A percentile compares a stretch with the other conserved stretches of the same genome.
phyloP scores from a whole-genome alignment of 2,888 invertebrate species.

The Barypeithes pellucidus region DNA sequence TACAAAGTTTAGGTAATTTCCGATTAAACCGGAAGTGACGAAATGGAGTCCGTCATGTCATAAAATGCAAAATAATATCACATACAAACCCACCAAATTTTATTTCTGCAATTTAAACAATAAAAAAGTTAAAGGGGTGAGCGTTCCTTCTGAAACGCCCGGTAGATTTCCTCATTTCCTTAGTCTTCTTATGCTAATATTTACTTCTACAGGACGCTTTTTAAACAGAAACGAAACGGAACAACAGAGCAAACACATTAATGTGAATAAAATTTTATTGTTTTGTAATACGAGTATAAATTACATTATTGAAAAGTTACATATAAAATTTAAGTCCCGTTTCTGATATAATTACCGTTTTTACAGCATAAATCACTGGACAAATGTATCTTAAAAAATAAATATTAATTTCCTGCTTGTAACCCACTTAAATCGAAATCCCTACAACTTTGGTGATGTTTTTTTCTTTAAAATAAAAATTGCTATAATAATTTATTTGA shows the following conservation, averaged over 20 bases:
- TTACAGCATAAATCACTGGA: conserved; percentile 32
- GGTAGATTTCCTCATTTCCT: too few relatives aligned
- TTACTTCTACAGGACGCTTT: neutral
- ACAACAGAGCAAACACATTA: too few relatives aligned
- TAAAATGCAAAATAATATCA: too few relatives aligned
- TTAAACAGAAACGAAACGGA: neutral
- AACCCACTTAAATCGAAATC: conserved; percentile 8
- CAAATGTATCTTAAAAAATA: conserved; percentile 22
- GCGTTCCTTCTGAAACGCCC: too few relatives aligned
- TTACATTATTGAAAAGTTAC: conserved; percentile 40
- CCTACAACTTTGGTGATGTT: conserved; percentile 36
- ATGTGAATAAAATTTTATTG: conserved; percentile 39
- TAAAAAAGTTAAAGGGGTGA: too few relatives aligned
- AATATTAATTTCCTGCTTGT: neutral
- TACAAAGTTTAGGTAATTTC: too few relatives aligned
- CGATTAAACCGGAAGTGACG: too few relatives aligned
- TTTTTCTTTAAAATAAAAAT: conserved; percentile 24
- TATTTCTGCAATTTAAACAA: too few relatives aligned
- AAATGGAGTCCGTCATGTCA: too few relatives aligned
- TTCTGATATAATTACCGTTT: conserved; percentile 28
- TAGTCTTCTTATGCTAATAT: too few relatives aligned
- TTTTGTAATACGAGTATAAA: conserved; percentile 31
- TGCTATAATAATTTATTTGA: conserved; percentile 13
- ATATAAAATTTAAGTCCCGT: conserved; percentile 44
- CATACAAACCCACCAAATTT: too few relatives aligned